A percentile compares a stretch with the other conserved stretches of the same genome.
These are phyloP conservation scores for Microctenopoma lineatum DNA, from an alignment of 2,797 vertebrate genomes.

Conservation along the genomic window DNA sequence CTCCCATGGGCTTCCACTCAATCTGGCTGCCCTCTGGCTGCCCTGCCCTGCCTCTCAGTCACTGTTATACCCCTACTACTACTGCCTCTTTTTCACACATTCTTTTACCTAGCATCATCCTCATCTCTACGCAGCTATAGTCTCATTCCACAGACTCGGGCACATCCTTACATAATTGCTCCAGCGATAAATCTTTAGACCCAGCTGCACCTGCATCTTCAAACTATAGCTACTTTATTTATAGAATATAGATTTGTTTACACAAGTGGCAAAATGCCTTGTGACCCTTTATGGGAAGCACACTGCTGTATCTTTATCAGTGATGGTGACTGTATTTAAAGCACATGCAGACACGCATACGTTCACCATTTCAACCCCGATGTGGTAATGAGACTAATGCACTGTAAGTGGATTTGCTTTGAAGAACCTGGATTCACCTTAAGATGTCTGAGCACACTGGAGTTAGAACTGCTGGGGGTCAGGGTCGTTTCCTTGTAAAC, in stretches of 20 bases:
- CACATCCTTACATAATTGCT: slow-evolving; percentile 27
- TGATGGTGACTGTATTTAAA: slow-evolving; percentile 45
- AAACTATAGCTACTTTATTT: slow-evolving; percentile 7
- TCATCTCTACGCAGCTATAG: slow-evolving; percentile 16
- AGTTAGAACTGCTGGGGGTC: slow-evolving; percentile 70
- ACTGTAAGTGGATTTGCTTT: slow-evolving; percentile 84
- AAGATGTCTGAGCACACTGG: slow-evolving; percentile 83
- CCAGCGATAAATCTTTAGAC: slow-evolving; percentile 43
- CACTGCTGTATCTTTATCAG: slow-evolving; percentile 17
- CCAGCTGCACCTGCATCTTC: slow-evolving; percentile 29
- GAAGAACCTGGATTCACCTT: slow-evolving; percentile 75
- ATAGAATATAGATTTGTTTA: too few relatives aligned
- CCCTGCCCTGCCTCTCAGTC: slow-evolving; percentile 53
- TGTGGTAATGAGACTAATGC: slow-evolving; percentile 83
- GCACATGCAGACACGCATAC: slow-evolving; percentile 32
- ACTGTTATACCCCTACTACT: slow-evolving; percentile 36
- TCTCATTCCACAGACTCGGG: slow-evolving; percentile 16
- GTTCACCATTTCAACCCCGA: slow-evolving; percentile 53
- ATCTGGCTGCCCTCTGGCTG: slow-evolving; percentile 63
- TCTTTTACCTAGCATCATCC: slow-evolving; percentile 1
- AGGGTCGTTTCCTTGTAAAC: slow-evolving; percentile 49
- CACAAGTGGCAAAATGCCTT: slow-evolving; percentile 20
- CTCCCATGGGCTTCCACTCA: slow-evolving; percentile 73
- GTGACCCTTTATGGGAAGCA: slow-evolving; percentile 18
- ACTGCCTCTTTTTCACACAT: slow-evolving; percentile 7